These are phyloP conservation scores for Deilephila porcellus DNA, from an alignment of 2,888 invertebrate species.

Conservation along the genomic window DNA sequence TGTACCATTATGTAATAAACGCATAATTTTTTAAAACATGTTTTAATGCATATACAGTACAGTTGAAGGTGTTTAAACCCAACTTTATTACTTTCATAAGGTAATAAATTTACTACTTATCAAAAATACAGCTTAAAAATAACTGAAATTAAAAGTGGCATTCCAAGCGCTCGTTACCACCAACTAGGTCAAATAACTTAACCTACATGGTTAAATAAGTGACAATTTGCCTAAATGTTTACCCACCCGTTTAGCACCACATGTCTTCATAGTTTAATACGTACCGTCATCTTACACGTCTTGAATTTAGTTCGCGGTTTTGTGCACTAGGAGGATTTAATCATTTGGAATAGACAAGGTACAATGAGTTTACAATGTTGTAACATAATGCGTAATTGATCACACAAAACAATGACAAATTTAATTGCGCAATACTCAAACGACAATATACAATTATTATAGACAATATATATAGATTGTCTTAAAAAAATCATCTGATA, in stretches of 20 bases:
- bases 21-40: not conserved
- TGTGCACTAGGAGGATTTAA: not conserved
- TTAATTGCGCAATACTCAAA: no score
- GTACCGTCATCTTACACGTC: not conserved
- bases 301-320: not conserved
- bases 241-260: conserved; percentile 1
- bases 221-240: conserved; percentile 17
- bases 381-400: no score
- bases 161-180: not conserved
- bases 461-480: not conserved
- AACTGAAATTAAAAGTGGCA: not conserved
- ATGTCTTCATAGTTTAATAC: not conserved
- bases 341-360: no score
- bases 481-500: no score
- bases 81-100: not conserved
- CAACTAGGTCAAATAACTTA: conserved; percentile 5
- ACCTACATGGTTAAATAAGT: conserved; percentile 28
- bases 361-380: no score
- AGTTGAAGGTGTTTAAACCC: not conserved
- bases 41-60: no score
- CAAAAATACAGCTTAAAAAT: not conserved
- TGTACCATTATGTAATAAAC: not conserved
- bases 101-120: not conserved
- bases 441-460: not conserved
- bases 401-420: no score